phyloP scores from a whole-genome alignment of 64 coral and sea anemone species.

The Dendronephthya gigantea region DNA sequence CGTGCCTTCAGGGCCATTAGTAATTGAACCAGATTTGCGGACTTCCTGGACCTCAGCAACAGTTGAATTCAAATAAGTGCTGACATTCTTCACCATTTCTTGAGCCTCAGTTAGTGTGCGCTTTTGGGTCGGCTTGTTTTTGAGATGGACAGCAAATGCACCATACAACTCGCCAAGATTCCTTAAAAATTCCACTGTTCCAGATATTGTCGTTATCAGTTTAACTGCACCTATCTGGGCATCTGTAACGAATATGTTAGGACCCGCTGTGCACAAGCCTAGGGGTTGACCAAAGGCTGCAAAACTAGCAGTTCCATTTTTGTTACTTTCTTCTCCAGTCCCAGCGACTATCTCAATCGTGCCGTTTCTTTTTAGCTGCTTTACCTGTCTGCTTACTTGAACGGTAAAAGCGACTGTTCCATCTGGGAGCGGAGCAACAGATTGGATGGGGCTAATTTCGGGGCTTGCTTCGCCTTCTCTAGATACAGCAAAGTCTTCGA shows the following conservation, averaged over 20 bases:
- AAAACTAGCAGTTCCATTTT: constrained; percentile 10
- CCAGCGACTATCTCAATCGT: constrained; percentile 35
- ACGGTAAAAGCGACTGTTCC: constrained; percentile 36
- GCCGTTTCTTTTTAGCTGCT: constrained; percentile 6
- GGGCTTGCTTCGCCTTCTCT: constrained; percentile 34
- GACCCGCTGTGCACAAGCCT: constrained; percentile 31
- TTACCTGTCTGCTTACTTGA: constrained; percentile 27
- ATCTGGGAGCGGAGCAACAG: constrained; percentile 48
- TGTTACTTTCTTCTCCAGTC: constrained; percentile 39
- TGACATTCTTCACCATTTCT: constrained; percentile 33
- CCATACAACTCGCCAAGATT: too few species aligned
- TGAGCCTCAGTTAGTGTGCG: constrained; percentile 23
- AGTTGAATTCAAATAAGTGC: constrained; percentile 34
- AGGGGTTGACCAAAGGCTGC: constrained; percentile 42
- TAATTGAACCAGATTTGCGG: constrained; percentile 21
- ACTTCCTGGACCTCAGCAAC: constrained; percentile 17
- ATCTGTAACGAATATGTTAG: too few species aligned
- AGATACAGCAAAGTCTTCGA: constrained; percentile 25
- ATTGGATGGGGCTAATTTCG: constrained; percentile 30
- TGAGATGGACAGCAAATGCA: too few species aligned
- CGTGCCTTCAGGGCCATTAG: too few species aligned
- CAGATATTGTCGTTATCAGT: too few species aligned
- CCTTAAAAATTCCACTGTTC: too few species aligned
- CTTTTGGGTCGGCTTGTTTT: constrained; percentile 11
- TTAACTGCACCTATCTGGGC: too few species aligned